A percentile compares a stretch with the other conserved stretches of the same genome.
phyloP scores from a whole-genome alignment of 2,113 vertebrate species.

The Eonycteris spelaea region DNA sequence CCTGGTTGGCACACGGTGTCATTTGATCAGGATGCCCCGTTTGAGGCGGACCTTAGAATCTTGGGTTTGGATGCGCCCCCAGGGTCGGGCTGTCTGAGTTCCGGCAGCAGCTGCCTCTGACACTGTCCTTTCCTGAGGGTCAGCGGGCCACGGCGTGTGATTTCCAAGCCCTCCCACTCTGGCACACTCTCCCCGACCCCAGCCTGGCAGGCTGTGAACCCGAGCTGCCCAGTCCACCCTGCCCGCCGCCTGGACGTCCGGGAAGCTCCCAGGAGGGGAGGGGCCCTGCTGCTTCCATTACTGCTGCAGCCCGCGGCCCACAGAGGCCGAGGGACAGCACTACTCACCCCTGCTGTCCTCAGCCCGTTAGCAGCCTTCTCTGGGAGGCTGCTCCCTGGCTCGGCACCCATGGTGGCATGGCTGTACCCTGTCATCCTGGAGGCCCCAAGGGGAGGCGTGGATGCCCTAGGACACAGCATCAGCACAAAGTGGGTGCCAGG shows the following conservation, averaged over 20 bases:
- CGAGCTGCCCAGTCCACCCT: too few species aligned
- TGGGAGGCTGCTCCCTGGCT: background rate
- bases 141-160: background rate
- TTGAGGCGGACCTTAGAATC: background rate
- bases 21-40: background rate
- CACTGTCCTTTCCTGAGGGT: background rate
- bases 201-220: background rate
- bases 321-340: background rate
- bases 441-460: background rate
- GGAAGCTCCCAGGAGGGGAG: background rate
- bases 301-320: too few species aligned
- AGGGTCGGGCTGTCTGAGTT: background rate
- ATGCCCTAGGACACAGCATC: rapidly evolving
- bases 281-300: background rate
- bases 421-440: background rate
- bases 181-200: too few species aligned
- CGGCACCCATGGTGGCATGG: rapidly evolving
- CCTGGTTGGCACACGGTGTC: rapidly evolving
- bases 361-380: background rate
- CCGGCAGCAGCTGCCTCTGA: background rate
- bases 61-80: background rate
- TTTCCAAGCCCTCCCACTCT: background rate
- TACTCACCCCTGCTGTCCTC: rapidly evolving
- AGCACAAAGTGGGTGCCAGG: rapidly evolving
- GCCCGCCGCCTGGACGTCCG: too few species aligned